Conservation (phyloP, 1,140 invertebrate genomes). For the Diachasmimorpha longicaudata region DNA sequence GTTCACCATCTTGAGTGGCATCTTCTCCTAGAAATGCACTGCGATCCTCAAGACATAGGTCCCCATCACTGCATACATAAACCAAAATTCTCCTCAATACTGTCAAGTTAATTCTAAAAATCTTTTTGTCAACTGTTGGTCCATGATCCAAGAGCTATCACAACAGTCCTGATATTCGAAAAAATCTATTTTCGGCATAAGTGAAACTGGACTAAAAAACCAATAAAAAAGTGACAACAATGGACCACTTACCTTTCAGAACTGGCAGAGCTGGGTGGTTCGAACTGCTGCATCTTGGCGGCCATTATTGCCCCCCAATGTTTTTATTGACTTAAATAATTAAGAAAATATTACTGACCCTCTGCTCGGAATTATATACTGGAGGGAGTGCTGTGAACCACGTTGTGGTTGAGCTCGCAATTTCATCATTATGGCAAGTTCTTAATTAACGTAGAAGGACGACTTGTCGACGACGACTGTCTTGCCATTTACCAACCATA, state of each 20-base stretch:
- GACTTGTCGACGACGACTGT: neutral
- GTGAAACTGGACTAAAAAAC: neutral
- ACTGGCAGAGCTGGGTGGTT: constrained; percentile 82
- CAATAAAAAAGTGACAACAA: neutral
- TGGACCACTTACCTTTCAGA: constrained; percentile 73
- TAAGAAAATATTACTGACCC: neutral
- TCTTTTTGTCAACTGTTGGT: neutral
- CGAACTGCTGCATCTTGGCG: constrained; percentile 72
- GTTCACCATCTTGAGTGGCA: constrained; percentile 67
- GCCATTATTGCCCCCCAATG: constrained; percentile 61
- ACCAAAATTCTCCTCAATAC: neutral
- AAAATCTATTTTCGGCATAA: neutral
- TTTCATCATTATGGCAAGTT: neutral
- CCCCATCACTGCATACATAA: constrained; percentile 51
- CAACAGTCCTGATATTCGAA: neutral
- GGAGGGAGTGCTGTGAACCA: neutral
- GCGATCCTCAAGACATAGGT: constrained; percentile 64
- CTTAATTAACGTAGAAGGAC: neutral
- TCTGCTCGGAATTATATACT: neutral
- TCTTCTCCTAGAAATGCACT: constrained; percentile 67
- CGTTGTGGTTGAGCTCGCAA: neutral
- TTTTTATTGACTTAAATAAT: neutral
- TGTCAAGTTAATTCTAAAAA: neutral
- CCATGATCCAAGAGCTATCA: neutral
- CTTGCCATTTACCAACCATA: neutral